These are phyloP conservation scores for Alloplasta piceator DNA, from an alignment of 2,888 invertebrate genomes.

Conservation along the genomic window DNA sequence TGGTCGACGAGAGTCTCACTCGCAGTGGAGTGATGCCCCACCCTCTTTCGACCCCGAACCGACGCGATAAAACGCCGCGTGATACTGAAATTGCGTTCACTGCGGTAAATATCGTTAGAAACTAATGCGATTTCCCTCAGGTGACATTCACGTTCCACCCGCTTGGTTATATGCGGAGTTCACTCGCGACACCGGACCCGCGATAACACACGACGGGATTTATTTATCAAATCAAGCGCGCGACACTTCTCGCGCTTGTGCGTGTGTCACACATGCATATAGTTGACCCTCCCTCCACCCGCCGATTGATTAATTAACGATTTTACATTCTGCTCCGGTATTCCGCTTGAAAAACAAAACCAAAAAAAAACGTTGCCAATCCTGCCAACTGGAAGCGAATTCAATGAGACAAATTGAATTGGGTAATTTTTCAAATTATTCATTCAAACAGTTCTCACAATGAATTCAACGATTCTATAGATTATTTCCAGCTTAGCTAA, in stretches of 20 bases:
- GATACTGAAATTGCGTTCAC: constrained; percentile 69
- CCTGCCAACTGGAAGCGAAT: no score
- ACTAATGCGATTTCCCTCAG: constrained; percentile 77
- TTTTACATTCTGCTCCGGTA: constrained; percentile 36
- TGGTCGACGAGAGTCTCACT: constrained; percentile 41
- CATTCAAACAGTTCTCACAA: no score
- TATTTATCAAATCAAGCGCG: constrained; percentile 61
- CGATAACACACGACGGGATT: constrained; percentile 60
- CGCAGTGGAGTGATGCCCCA: constrained; percentile 2
- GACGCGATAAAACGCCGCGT: constrained; percentile 63
- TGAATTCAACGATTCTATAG: no score
- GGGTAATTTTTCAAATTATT: no score
- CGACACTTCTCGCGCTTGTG: constrained; percentile 45
- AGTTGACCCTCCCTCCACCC: not conserved
- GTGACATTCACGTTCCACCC: constrained; percentile 40
- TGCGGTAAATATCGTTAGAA: constrained; percentile 79
- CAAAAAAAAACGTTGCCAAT: not conserved
- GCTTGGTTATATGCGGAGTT: constrained; percentile 24
- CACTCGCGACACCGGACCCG: constrained; percentile 28
- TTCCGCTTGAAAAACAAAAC: not conserved
- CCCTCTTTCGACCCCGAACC: not conserved
- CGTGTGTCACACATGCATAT: constrained; percentile 38
- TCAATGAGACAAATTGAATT: no score
- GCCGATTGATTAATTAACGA: constrained; percentile 61
- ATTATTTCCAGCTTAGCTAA: no score